Percentiles rank a stretch among this genome's conserved stretches.
Conservation (phyloP, 2,888 invertebrate genomes). For the Acleris cristana region DNA sequence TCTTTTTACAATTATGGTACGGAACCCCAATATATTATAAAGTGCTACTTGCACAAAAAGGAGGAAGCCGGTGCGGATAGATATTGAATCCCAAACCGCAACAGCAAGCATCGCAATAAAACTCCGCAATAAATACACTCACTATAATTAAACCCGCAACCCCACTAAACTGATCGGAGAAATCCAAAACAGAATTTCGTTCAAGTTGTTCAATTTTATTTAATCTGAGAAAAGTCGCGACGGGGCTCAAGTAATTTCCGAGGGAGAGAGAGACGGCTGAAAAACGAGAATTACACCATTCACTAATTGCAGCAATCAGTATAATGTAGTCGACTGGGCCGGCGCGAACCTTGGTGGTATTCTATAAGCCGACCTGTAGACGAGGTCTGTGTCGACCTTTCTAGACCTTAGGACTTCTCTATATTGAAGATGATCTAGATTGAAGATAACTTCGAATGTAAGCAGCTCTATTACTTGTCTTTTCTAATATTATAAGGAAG, state of each 20-base stretch:
- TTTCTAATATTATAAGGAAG: too few species aligned
- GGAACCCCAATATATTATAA: too few species aligned
- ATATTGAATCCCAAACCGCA: neutral
- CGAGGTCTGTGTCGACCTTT: too few species aligned
- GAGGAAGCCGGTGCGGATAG: neutral
- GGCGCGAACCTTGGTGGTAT: neutral
- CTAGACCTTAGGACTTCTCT: too few species aligned
- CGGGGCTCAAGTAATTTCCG: constrained; percentile 78
- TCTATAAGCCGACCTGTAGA: too few species aligned
- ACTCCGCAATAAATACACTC: constrained; percentile 49
- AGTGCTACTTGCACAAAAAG: too few species aligned
- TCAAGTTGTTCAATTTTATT: constrained; percentile 77
- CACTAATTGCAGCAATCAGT: constrained; percentile 83
- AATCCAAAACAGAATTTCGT: constrained; percentile 75
- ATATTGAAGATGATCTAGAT: too few species aligned
- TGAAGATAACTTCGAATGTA: too few species aligned
- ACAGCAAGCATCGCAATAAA: constrained; percentile 1
- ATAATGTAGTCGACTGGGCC: constrained; percentile 80
- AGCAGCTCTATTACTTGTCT: too few species aligned
- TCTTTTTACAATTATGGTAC: too few species aligned
- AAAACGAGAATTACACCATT: constrained; percentile 82
- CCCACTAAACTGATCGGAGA: constrained; percentile 63
- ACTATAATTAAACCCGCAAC: constrained; percentile 68
- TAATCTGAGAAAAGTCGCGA: constrained; percentile 71
- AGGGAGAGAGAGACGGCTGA: constrained; percentile 62